Percentiles rank a stretch among this genome's conserved stretches.
phyloP scores from a whole-genome alignment of 2,888 invertebrate species.

The Drosophila acutilabella region DNA sequence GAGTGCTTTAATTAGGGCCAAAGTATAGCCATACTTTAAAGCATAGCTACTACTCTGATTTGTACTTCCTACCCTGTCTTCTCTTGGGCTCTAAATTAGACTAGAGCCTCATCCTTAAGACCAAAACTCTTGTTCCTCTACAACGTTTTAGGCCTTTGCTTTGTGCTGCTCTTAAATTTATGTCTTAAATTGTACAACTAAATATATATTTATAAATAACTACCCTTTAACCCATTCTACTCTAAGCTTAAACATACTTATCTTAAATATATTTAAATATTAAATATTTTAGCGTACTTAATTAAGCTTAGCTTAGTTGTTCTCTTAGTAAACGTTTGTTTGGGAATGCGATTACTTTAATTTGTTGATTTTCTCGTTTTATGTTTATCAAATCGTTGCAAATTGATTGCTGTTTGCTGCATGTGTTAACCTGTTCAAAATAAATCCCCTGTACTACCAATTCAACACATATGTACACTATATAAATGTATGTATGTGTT shows the following conservation, averaged over 20 bases:
- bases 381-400: slow-evolving; percentile 59
- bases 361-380: slow-evolving; percentile 62
- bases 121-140: too few relatives aligned
- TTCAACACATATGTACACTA: slow-evolving; percentile 5
- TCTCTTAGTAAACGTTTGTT: slow-evolving; percentile 11
- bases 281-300: slow-evolving; percentile 29
- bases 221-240: background rate
- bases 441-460: slow-evolving; percentile 27
- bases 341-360: slow-evolving; percentile 67
- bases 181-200: slow-evolving; percentile 4
- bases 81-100: too few relatives aligned
- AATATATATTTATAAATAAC: background rate
- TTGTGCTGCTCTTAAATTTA: background rate
- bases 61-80: too few relatives aligned
- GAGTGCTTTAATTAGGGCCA: too few relatives aligned
- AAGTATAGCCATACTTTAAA: too few relatives aligned
- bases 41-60: too few relatives aligned
- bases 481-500: slow-evolving; percentile 24
- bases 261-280: slow-evolving; percentile 4
- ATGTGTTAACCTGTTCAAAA: slow-evolving; percentile 43
- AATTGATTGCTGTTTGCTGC: slow-evolving; percentile 69
- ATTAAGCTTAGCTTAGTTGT: slow-evolving; percentile 48
- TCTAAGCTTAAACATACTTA: slow-evolving; percentile 19
- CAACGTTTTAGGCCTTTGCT: too few relatives aligned
- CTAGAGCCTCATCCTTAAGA: too few relatives aligned